These are phyloP conservation scores for Laticauda colubrina DNA, from an alignment of 2,113 vertebrate species.

Conservation along the genomic window DNA sequence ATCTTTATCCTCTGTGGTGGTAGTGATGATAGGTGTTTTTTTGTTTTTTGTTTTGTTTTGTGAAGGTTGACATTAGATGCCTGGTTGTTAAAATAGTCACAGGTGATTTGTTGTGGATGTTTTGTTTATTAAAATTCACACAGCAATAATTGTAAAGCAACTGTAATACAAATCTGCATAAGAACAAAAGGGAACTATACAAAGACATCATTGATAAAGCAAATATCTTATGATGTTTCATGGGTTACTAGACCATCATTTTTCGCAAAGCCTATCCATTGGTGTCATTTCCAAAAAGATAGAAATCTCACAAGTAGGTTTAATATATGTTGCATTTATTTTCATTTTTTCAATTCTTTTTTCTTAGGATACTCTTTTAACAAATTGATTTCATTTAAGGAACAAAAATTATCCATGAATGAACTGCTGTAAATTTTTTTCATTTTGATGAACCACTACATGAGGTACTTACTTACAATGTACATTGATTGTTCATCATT, in stretches of 20 bases:
- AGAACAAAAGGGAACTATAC: neutral
- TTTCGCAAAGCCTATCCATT: neutral
- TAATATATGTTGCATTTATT: neutral
- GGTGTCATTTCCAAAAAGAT: neutral
- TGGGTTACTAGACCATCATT: neutral
- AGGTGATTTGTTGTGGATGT: neutral
- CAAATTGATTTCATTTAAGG: neutral
- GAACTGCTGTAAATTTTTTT: neutral
- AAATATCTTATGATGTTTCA: neutral
- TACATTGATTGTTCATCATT: neutral
- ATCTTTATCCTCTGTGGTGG: neutral
- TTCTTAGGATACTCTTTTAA: conserved; percentile 14
- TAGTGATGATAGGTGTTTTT: neutral
- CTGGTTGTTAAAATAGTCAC: neutral
- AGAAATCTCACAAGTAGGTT: accelerated
- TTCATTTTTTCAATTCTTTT: conserved; percentile 28
- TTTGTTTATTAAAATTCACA: neutral
- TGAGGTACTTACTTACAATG: neutral
- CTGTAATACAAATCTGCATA: neutral
- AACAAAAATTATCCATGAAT: neutral
- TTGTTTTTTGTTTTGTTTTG: neutral
- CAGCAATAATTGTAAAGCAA: neutral
- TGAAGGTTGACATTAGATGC: no score
- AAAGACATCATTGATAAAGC: neutral
- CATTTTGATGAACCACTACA: neutral